phyloP scores from a whole-genome alignment of 1,140 invertebrate species.

The Lethrus apterus region DNA sequence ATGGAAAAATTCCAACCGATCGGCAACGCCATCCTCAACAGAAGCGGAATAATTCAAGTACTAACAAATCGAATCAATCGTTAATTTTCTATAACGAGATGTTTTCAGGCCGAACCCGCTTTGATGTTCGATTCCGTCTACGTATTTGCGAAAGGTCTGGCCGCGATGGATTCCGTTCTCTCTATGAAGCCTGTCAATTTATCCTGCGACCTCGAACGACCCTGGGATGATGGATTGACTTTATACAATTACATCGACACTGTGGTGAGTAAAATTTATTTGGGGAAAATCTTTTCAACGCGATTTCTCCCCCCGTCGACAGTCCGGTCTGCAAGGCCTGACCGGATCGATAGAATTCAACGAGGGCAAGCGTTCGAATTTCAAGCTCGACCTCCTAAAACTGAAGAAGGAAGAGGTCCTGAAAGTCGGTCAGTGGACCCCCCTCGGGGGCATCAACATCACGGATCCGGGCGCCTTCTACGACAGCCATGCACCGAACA shows the following conservation, averaged over 20 bases:
- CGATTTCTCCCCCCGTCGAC: conserved; percentile 14
- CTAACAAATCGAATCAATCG: too few relatives aligned
- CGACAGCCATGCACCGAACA: conserved; percentile 73
- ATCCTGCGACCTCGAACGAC: conserved; percentile 73
- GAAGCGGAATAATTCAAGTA: conserved; percentile 66
- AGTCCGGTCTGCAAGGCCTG: conserved; percentile 73
- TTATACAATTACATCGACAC: conserved; percentile 88
- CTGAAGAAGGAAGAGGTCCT: conserved; percentile 66
- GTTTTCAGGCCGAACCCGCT: conserved; percentile 79
- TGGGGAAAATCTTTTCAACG: background rate
- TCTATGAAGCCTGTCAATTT: conserved; percentile 64
- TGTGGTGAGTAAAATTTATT: conserved; percentile 47
- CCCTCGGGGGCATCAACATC: conserved; percentile 65
- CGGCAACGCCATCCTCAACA: conserved; percentile 70
- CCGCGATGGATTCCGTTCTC: conserved; percentile 61
- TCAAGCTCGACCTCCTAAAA: conserved; percentile 80
- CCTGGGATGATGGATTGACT: conserved; percentile 79
- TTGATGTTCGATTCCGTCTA: conserved; percentile 88
- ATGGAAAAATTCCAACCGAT: conserved; percentile 86
- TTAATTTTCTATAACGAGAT: too few relatives aligned
- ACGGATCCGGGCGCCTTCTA: conserved; percentile 82
- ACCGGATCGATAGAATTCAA: conserved; percentile 84
- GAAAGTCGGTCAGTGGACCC: conserved; percentile 78
- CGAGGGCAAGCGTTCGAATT: conserved; percentile 72
- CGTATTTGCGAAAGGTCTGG: conserved; percentile 74